A percentile compares a stretch with the other conserved stretches of the same genome.
phyloP scores from a whole-genome alignment of 2,797 vertebrate species.

The Ctenopoma kingsleyae region DNA sequence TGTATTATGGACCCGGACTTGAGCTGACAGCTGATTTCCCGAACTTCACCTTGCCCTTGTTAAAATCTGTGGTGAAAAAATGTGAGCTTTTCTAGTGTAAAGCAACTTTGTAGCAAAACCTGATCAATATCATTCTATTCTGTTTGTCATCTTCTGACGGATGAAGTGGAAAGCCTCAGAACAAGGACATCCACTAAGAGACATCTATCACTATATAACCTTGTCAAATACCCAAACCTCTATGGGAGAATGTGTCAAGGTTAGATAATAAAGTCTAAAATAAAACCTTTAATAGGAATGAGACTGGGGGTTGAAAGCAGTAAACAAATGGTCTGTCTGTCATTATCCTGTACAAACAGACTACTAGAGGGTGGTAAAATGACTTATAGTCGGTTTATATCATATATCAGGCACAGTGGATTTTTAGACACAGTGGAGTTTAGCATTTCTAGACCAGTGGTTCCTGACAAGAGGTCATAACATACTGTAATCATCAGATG shows the following conservation, averaged over 20 bases:
- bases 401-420: conserved; percentile 5
- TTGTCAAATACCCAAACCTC: conserved; percentile 16
- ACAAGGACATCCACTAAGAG: conserved; percentile 23
- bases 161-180: conserved; percentile 31
- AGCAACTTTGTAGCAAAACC: conserved; percentile 5
- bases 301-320: conserved; percentile 5
- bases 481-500: not conserved
- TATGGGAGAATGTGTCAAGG: conserved; percentile 29
- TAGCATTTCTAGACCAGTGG: not conserved
- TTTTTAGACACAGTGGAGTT: not conserved
- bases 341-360: not conserved
- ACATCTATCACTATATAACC: conserved; percentile 25
- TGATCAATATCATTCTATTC: conserved; percentile 49
- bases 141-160: conserved; percentile 55
- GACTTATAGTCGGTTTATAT: not conserved
- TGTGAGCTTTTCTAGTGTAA: not conserved
- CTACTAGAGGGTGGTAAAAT: not conserved
- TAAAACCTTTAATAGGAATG: conserved; percentile 31
- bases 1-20: not conserved
- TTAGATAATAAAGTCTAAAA: conserved; percentile 40
- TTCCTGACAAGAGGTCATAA: not conserved
- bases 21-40: conserved; percentile 44
- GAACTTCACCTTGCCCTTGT: not conserved
- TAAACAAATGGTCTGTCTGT: conserved; percentile 16
- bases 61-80: conserved; percentile 2